A percentile compares a stretch with the other conserved stretches of the same genome.
Conservation (phyloP, 2,113 vertebrate genomes). For the Vanacampus margaritifer region DNA sequence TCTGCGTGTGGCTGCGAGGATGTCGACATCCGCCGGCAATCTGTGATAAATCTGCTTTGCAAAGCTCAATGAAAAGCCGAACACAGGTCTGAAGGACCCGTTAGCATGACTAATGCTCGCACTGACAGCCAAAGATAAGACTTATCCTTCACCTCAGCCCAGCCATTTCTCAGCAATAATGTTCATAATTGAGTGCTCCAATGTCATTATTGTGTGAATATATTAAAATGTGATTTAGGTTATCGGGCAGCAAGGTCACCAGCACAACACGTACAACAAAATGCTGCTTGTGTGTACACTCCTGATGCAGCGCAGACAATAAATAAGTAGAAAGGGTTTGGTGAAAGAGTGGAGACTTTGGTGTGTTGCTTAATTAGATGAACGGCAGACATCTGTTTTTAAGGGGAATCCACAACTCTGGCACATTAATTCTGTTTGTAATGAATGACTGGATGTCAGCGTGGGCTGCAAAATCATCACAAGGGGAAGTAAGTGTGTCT, state of each 20-base stretch:
- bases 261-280: conserved; percentile 35
- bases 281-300: conserved; percentile 11
- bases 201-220: conserved; percentile 91
- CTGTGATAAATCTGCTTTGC: conserved; percentile 96
- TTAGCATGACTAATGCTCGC: conserved; percentile 93
- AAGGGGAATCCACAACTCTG: conserved; percentile 66
- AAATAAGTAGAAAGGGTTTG: conserved; percentile 43
- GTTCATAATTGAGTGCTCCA: conserved; percentile 93
- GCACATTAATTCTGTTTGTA: conserved; percentile 73
- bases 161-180: conserved; percentile 98
- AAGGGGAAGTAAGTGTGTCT: conserved; percentile 50
- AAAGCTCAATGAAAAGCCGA: conserved; percentile 91
- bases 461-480: conserved; percentile 66
- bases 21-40: conserved; percentile 69
- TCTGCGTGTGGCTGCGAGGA: conserved; percentile 54
- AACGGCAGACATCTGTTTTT: conserved; percentile 69
- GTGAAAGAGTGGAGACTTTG: conserved; percentile 49
- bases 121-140: conserved; percentile 98
- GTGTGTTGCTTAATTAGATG: conserved; percentile 68
- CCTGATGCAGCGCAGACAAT: conserved; percentile 7
- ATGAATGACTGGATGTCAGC: conserved; percentile 69
- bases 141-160: conserved; percentile 93
- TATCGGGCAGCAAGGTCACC: conserved; percentile 62
- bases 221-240: conserved; percentile 74
- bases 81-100: conserved; percentile 92